These are phyloP conservation scores for Phymastichus coffea DNA, from an alignment of 1,140 invertebrate genomes.

Conservation along the genomic window DNA sequence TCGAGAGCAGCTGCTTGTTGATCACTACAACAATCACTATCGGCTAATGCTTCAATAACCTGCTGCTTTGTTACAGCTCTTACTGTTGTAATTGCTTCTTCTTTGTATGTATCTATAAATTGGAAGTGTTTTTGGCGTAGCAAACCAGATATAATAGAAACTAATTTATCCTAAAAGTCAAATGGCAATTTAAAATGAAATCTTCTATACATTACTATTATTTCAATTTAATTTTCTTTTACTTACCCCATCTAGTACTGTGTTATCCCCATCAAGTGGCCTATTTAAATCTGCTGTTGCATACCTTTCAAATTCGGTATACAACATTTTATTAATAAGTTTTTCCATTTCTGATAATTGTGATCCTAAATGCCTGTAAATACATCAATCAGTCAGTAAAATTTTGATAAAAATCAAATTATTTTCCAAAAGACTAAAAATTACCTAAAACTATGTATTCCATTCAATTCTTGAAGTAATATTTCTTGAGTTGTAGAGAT, in stretches of 20 bases:
- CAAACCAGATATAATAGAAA: slow-evolving; percentile 87
- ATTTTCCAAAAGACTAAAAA: no score
- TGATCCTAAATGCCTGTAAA: slow-evolving; percentile 81
- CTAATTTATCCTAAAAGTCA: slow-evolving; percentile 73
- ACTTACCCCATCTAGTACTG: slow-evolving; percentile 64
- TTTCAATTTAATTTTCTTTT: neutral
- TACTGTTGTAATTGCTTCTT: slow-evolving; percentile 86
- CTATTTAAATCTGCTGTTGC: slow-evolving; percentile 90
- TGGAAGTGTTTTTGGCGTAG: slow-evolving; percentile 81
- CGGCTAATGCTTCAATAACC: slow-evolving; percentile 75
- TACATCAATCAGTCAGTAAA: no score
- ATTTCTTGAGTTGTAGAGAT: slow-evolving; percentile 97
- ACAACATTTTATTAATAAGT: slow-evolving; percentile 95
- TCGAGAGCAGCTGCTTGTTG: slow-evolving; percentile 54
- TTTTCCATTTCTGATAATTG: slow-evolving; percentile 96
- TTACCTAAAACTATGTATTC: slow-evolving; percentile 86
- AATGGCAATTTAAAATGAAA: neutral
- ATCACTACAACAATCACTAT: slow-evolving; percentile 61
- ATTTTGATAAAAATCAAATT: slow-evolving; percentile 1
- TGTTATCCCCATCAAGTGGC: slow-evolving; percentile 67
- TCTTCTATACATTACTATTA: neutral
- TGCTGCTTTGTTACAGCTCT: slow-evolving; percentile 87
- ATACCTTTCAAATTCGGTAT: slow-evolving; percentile 91
- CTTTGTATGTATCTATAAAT: slow-evolving; percentile 86
- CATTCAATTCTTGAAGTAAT: slow-evolving; percentile 82